Base-by-base conservation (phyloP, 2,797 vertebrate species). In the Leptatherina wallacei region DNA sequence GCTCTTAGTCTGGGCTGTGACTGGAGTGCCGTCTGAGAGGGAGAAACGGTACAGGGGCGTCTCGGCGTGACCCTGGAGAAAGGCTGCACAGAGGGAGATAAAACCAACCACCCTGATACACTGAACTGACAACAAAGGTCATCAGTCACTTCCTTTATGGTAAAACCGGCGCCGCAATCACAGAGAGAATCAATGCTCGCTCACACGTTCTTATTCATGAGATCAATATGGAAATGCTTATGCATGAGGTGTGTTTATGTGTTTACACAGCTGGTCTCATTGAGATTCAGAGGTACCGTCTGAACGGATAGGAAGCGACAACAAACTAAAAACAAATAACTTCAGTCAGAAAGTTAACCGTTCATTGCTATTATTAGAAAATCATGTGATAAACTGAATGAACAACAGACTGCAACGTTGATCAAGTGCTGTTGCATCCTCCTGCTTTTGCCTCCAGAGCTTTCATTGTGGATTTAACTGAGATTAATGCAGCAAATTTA, bases 1-100 rank as follows among this genome's bases (percentile, higher is more conserved):
- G 73, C 96, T 99, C 90, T 98, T 98, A 1, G 97, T 99, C 86
- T 98, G 98, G 2, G 97, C 98, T 0, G 96, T 97, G 85, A 99
- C 98, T 52, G 96, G 94, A 11, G 97, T 99, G 71, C 98, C 97
- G 69, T 99, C 98, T 0, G 97, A 96, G 77, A 99, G 90, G 4
- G 97, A 98, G 90, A 99, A 99, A 51, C 96, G 95, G 87, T 99
- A 99, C 51, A 96, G 61, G 0, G 98, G 97, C 0, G 97, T 99
- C 92, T 99, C 97, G 1, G 98, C 96, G 9, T 97, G 95, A 61
- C 97, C 97, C 49, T 98, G 96, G 36, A 96, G 92, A 54, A 96
- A 97, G 80, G 96, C 98, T 99, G 91, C 24, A 32, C 10, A 36
- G 18, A 47, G n/a, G 71, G 24, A 64, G 56, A 78, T 22, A 49